Base-by-base conservation (phyloP, 2,888 invertebrate species). In the Pediacus dermestoides region DNA sequence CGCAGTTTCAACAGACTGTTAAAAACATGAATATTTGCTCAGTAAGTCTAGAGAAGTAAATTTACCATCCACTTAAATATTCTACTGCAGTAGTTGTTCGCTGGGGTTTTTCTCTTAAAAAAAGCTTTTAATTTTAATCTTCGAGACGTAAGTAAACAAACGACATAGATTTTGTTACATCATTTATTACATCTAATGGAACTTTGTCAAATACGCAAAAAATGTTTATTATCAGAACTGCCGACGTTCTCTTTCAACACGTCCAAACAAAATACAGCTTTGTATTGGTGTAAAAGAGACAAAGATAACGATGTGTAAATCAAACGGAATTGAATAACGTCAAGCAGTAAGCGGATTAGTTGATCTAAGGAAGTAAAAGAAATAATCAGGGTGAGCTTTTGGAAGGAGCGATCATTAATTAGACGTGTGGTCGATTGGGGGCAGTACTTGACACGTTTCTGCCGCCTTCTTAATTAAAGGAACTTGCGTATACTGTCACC, bases 111-210 rank as follows among this genome's bases (percentile, higher is more conserved):
- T 38, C 23, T 31, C 34, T 30, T 23, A n/a, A 42, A 44, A 49
- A 52, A 55, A 53, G 39, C 52, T 53, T 50, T 55, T 55, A 55
- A 54, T 55, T 57, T 54, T 55, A 55, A 57, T 57, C 57, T 50
- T 36, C 41, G 39, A 45, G 26, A 39, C 34, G 39, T 21, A 52
- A 55, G 56, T 53, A 61, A 61, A 60, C 60, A 58, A 57, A 57
- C 56, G 50, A 43, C 56, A 56, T 52, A 42, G 55, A 57, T 58
- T 58, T 58, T 54, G 58, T 54, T 63, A 57, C 60, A 63, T 63
- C 61, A 62, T 63, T 63, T 63, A 63, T 63, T 56, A 63, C 60
- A 43, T 40, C 57, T 63, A 63, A 63, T 63, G 63, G 63, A 63
- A 55, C 44, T 37, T 37, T 34, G 39, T 9, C 18, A 27, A 42